Evolutionary conservation across 2,113 vertebrate genomes (phyloP), one percentile per base, ranked within the genome.

Genomic region (Clarias magur): DNA sequence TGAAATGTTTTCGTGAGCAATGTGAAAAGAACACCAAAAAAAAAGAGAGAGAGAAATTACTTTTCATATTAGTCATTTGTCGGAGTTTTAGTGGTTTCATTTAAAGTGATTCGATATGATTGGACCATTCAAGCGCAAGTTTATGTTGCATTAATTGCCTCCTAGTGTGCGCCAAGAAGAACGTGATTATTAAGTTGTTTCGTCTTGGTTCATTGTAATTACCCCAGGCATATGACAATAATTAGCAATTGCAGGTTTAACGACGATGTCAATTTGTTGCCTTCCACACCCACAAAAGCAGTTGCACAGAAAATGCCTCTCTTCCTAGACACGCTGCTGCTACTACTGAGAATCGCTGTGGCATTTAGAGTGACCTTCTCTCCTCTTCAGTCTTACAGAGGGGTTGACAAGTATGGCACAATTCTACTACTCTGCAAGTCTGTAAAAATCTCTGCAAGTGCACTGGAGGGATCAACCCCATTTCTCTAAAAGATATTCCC

Each of bases 141-240:
- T 57, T 42, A 67, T 76, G 72, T 78, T 54, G 68, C 68, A 87
- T 87, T 82, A 87, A 86, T 82, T 82, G 67, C 67, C 85, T 82
- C 85, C 68, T 62, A 54, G 16, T 17, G n/a, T 21, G 19, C 27
- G 62, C 48, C 80, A 87, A 82, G 70, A 87, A 83, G 86, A 73
- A 56, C 42, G 8, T 76, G 86, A 85, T 72, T 76, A 60, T 88
- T 68, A 80, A 48, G 70, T 87, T 59, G 67, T 68, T 60, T 82
- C 42, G 53, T 53, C 65, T 89, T 68, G 57, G 75, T 80, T 83
- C 89, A 88, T 82, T 87, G 89, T 84, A 85, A 90, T 91, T 91
- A 93, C 92, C 88, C 86, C 87, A 88, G 90, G 81, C 94, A 91
- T 92, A 89, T 94, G 93, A 94, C 91, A 92, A 91, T 91, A 91